Evolutionary conservation across 2,113 vertebrate species (phyloP).

Genomic region (Cyphotilapia sp.): DNA sequence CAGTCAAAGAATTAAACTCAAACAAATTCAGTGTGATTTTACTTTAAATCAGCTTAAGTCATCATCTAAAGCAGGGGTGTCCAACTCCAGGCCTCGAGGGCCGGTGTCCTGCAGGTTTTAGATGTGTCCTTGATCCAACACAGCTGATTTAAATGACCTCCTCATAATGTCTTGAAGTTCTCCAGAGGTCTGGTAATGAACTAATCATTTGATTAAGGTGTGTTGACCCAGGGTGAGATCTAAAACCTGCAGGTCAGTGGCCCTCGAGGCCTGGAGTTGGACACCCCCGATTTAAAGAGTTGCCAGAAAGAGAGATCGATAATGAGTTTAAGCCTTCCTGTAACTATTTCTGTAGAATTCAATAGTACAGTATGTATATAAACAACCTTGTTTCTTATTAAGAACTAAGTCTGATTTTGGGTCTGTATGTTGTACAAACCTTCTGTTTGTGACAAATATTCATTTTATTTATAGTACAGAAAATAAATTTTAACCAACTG

Average conservation of each 20-base stretch:
- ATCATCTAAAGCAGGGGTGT: background rate
- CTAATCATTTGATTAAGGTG: background rate
- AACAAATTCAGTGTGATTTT: background rate
- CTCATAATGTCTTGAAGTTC: background rate
- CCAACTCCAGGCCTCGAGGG: background rate
- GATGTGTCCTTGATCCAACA: background rate
- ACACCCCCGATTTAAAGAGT: background rate
- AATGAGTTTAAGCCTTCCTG: background rate
- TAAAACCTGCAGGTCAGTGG: background rate
- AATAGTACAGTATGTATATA: background rate
- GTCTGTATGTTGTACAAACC: background rate
- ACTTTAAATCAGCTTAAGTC: background rate
- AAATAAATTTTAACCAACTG: background rate
- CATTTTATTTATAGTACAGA: background rate
- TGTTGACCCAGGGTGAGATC: background rate
- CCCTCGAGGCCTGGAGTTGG: accelerated
- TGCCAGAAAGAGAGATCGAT: background rate
- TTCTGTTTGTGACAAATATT: background rate
- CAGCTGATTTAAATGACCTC: background rate
- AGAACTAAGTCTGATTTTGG: background rate
- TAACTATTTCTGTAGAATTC: background rate
- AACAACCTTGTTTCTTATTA: background rate
- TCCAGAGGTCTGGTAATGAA: background rate
- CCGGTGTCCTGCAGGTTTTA: background rate
- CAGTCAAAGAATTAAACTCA: background rate